Evolutionary conservation across 1,140 invertebrate genomes (phyloP).

Genomic region (Drosophila novamexicana): DNA sequence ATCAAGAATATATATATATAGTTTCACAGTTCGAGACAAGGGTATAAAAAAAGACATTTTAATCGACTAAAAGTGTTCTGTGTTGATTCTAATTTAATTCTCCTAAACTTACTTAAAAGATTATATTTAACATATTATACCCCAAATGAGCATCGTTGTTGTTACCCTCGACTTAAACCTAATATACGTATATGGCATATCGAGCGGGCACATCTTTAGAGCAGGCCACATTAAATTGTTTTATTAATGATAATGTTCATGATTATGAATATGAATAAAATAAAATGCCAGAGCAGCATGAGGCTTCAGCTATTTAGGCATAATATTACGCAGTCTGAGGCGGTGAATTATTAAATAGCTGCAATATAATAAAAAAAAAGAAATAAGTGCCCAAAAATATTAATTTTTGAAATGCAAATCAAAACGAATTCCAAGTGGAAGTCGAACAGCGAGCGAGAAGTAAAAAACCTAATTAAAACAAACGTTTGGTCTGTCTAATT

Average conservation of each 20-base stretch:
- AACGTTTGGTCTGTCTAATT: conserved; percentile 75
- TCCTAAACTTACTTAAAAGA: too few species aligned
- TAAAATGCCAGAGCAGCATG: conserved; percentile 35
- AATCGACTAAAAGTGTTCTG: too few species aligned
- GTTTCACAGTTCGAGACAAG: too few species aligned
- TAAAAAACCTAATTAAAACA: conserved; percentile 73
- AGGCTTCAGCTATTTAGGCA: conserved; percentile 19
- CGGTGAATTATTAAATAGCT: background rate
- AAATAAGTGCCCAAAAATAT: conserved; percentile 45
- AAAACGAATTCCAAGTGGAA: conserved; percentile 42
- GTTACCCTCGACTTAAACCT: background rate
- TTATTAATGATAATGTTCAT: conserved; percentile 76
- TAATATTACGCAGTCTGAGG: conserved; percentile 13
- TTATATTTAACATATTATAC: too few species aligned
- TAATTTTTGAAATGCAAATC: conserved; percentile 69
- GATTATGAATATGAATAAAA: conserved; percentile 69
- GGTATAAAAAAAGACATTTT: too few species aligned
- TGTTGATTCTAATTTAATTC: too few species aligned
- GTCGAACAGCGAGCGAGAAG: conserved; percentile 14
- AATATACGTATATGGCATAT: background rate
- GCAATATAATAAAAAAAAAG: conserved; percentile 27
- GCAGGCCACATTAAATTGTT: conserved; percentile 70
- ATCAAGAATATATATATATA: too few species aligned
- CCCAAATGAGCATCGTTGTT: too few species aligned
- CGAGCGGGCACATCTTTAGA: conserved; percentile 30